Conservation (phyloP, 2,888 invertebrate species). For the Tenthredo livida region DNA sequence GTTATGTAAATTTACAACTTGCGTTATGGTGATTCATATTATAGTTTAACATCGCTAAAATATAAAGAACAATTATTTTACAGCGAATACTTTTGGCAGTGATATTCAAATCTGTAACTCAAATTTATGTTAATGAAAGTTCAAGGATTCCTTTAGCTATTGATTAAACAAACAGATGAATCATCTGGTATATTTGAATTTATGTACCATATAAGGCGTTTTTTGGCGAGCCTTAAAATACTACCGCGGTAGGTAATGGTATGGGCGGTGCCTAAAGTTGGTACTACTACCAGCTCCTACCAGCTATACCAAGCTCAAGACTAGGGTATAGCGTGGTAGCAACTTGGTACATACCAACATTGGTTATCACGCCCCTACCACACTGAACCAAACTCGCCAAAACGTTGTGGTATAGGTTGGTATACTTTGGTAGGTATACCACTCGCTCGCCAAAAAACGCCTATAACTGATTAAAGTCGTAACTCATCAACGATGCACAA, state of each 20-base stretch:
- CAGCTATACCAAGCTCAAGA: too few species aligned
- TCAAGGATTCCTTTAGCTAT: background rate
- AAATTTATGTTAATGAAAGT: background rate
- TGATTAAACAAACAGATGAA: background rate
- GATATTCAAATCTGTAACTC: background rate
- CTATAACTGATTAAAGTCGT: background rate
- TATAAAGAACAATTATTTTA: background rate
- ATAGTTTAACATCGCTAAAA: background rate
- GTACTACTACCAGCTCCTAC: too few species aligned
- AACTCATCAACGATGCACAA: slow-evolving; percentile 4
- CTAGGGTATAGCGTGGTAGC: too few species aligned
- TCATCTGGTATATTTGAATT: background rate
- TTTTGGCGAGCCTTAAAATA: too few species aligned
- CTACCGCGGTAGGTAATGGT: too few species aligned
- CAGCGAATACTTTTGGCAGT: background rate
- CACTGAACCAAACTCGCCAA: too few species aligned
- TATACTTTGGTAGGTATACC: too few species aligned
- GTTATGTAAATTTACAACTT: background rate
- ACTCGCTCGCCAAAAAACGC: too few species aligned
- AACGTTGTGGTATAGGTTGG: too few species aligned
- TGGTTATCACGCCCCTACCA: too few species aligned
- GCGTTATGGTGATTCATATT: background rate
- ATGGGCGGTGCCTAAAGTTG: too few species aligned
- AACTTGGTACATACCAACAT: too few species aligned
- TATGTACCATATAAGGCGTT: background rate